Evolutionary conservation across 2,797 vertebrate genomes (phyloP).

Genomic region (Falco cherrug): DNA sequence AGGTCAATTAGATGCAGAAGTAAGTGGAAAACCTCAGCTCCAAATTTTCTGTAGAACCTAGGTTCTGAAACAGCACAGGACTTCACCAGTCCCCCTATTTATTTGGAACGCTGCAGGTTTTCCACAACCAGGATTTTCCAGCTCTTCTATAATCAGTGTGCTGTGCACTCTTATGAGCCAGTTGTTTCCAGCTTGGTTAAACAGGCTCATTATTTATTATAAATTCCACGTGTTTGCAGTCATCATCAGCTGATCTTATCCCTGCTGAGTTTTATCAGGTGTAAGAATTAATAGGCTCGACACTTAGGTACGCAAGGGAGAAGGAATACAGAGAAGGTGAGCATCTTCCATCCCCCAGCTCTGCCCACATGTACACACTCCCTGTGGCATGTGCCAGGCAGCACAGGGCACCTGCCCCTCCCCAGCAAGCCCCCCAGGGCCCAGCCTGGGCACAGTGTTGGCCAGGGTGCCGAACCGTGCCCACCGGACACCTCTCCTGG

Average conservation of each 20-base stretch:
- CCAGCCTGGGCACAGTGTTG: neutral
- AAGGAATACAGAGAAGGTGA: neutral
- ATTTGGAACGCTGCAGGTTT: neutral
- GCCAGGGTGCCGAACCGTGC: neutral
- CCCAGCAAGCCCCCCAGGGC: neutral
- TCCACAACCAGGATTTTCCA: constrained; percentile 12
- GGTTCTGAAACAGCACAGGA: neutral
- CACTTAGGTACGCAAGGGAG: rapidly evolving
- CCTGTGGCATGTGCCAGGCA: neutral
- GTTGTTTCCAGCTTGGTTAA: neutral
- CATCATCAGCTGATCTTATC: neutral
- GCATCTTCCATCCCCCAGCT: neutral
- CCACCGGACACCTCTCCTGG: rapidly evolving
- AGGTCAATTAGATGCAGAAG: constrained; percentile 32
- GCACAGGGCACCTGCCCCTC: neutral
- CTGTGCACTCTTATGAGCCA: neutral
- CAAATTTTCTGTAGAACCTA: neutral
- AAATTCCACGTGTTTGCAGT: neutral
- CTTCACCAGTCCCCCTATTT: neutral
- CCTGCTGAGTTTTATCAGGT: neutral
- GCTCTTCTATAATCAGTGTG: neutral
- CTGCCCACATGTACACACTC: neutral
- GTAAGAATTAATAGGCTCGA: neutral
- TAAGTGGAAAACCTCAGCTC: neutral
- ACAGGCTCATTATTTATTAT: neutral